A percentile compares a stretch with the other conserved stretches of the same genome.
Evolutionary conservation across 2,888 invertebrate species (phyloP).

Genomic region (Ophion ventricosus): DNA sequence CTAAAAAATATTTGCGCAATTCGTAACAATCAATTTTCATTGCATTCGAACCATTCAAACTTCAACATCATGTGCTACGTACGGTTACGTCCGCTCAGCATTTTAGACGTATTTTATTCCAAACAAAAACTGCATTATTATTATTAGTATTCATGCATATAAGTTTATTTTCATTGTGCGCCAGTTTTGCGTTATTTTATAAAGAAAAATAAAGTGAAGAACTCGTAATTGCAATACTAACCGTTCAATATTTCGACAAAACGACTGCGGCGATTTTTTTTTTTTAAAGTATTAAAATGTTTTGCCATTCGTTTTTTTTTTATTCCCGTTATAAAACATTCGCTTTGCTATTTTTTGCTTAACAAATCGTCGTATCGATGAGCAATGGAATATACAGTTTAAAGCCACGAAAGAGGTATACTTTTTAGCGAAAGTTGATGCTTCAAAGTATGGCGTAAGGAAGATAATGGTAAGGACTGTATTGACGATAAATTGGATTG

Average conservation of each 20-base stretch:
- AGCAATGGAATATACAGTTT: constrained; percentile 20
- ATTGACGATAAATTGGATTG: constrained; percentile 56
- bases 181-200: constrained; percentile 78
- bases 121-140: no score
- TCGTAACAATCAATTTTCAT: no score
- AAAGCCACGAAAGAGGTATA: background rate
- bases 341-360: constrained; percentile 25
- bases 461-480: constrained; percentile 59
- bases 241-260: constrained; percentile 14
- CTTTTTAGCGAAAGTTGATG: background rate
- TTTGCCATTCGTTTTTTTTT: constrained; percentile 4
- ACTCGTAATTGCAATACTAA: constrained; percentile 55
- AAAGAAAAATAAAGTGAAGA: constrained; percentile 78
- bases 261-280: constrained; percentile 8
- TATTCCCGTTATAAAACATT: background rate
- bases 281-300: background rate
- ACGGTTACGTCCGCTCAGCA: no score
- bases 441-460: constrained; percentile 49
- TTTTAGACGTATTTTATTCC: no score
- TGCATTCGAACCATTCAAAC: no score
- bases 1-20: no score
- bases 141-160: constrained; percentile 65
- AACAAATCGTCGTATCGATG: constrained; percentile 5
- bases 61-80: no score
- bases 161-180: constrained; percentile 76